These are phyloP conservation scores for Cerastoderma edule DNA, from an alignment of 2,888 invertebrate genomes.

Conservation along the genomic window DNA sequence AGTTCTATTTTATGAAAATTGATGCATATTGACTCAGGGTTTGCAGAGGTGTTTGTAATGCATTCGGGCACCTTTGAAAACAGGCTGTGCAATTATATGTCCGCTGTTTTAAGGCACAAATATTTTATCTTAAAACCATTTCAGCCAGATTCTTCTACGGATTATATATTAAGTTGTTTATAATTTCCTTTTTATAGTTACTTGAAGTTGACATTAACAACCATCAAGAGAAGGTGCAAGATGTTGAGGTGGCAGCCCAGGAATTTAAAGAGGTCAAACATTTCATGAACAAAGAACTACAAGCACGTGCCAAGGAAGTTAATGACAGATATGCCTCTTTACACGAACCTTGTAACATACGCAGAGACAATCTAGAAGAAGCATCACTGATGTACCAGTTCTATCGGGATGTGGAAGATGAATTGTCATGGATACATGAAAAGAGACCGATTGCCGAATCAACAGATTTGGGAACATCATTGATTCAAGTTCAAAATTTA, in stretches of 20 bases:
- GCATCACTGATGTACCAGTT: slow-evolving; percentile 94
- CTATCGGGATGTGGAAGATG: slow-evolving; percentile 95
- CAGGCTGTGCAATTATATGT: no score
- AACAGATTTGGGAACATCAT: slow-evolving; percentile 87
- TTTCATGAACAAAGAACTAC: slow-evolving; percentile 95
- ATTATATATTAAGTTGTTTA: no score
- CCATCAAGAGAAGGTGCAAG: slow-evolving; percentile 91
- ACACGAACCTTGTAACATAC: slow-evolving; percentile 95
- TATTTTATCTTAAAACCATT: no score
- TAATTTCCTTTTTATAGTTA: slow-evolving; percentile 85
- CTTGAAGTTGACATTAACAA: slow-evolving; percentile 94
- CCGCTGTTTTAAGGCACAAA: no score
- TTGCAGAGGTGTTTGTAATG: no score
- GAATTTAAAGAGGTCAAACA: slow-evolving; percentile 92
- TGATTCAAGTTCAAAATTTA: slow-evolving; percentile 92
- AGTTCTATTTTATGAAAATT: no score
- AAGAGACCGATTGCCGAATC: slow-evolving; percentile 90
- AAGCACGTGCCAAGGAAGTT: slow-evolving; percentile 87
- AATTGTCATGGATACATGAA: slow-evolving; percentile 94
- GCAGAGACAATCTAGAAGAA: slow-evolving; percentile 96
- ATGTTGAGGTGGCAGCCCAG: slow-evolving; percentile 89
- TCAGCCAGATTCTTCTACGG: no score
- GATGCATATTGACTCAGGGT: no score
- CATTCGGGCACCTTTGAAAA: no score
- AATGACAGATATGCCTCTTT: slow-evolving; percentile 86